These are phyloP conservation scores for Sparus aurata DNA, from an alignment of 2,797 vertebrate species.

Conservation along the genomic window DNA sequence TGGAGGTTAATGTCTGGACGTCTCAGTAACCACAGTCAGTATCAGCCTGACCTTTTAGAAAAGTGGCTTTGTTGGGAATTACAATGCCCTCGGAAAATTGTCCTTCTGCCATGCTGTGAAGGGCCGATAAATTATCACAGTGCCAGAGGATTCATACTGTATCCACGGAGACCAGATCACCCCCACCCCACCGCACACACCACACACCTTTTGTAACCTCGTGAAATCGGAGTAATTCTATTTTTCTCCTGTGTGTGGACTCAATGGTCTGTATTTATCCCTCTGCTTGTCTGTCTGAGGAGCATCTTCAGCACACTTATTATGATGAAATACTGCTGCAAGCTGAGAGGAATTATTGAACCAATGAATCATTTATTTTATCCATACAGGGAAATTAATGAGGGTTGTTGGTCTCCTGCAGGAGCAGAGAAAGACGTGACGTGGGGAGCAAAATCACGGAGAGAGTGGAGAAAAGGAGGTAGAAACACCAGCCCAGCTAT, in stretches of 20 bases:
- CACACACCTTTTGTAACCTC: slow-evolving; percentile 15
- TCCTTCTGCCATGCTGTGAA: slow-evolving; percentile 56
- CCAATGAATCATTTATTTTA: slow-evolving; percentile 75
- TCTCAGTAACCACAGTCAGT: slow-evolving; percentile 46
- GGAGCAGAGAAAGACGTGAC: slow-evolving; percentile 64
- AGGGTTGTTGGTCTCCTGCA: slow-evolving; percentile 69
- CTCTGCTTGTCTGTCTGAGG: slow-evolving; percentile 16
- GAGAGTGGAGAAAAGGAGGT: slow-evolving; percentile 44
- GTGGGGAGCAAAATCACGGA: slow-evolving; percentile 35
- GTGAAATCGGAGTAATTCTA: slow-evolving; percentile 38
- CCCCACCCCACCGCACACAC: slow-evolving; percentile 25
- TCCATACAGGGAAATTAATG: slow-evolving; percentile 72
- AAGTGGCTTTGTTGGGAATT: slow-evolving; percentile 69
- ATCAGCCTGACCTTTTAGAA: slow-evolving; percentile 65
- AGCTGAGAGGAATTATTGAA: slow-evolving; percentile 61
- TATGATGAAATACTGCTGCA: slow-evolving; percentile 42
- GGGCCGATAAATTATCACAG: slow-evolving; percentile 72
- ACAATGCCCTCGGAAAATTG: slow-evolving; percentile 64
- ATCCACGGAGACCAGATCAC: slow-evolving; percentile 68
- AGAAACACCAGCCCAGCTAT: slow-evolving; percentile 30
- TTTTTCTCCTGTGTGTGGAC: slow-evolving; percentile 11
- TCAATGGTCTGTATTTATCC: slow-evolving; percentile 27
- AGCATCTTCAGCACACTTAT: slow-evolving; percentile 39
- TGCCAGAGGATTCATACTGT: slow-evolving; percentile 69
- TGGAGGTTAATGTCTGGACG: slow-evolving; percentile 26